phyloP scores from a whole-genome alignment of 2,888 invertebrate genomes.

The Tenthredo scrophulariae region DNA sequence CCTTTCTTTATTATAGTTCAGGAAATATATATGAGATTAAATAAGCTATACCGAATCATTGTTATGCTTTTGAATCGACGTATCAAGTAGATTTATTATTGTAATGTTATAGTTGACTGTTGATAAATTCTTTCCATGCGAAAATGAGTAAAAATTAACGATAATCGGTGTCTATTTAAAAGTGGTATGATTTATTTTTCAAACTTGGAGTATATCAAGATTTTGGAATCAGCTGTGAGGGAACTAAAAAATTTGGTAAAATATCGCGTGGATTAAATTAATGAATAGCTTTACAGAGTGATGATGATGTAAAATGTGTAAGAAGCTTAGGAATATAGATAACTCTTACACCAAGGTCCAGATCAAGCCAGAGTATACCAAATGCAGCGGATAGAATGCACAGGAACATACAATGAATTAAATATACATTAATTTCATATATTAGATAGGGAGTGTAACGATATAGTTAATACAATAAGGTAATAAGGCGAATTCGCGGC shows the following conservation, averaged over 20 bases:
- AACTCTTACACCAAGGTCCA: conserved; percentile 78
- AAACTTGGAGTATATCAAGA: neutral
- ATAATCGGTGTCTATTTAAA: neutral
- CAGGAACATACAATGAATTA: conserved; percentile 77
- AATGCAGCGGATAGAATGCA: conserved; percentile 78
- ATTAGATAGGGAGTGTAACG: neutral
- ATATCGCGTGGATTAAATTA: neutral
- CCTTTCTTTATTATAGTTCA: neutral
- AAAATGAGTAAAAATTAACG: neutral
- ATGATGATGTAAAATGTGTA: conserved; percentile 66
- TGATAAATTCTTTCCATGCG: neutral
- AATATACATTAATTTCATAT: conserved; percentile 67
- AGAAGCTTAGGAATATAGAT: conserved; percentile 75
- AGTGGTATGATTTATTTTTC: neutral
- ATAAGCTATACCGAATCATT: neutral
- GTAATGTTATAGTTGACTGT: neutral
- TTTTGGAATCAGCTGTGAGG: neutral
- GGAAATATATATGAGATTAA: neutral
- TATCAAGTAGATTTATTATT: neutral
- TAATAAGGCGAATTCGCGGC: neutral
- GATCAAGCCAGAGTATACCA: conserved; percentile 78
- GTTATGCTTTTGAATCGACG: too few species aligned
- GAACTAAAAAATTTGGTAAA: conserved; percentile 4
- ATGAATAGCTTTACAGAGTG: neutral
- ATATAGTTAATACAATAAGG: neutral